Conservation (phyloP, 2,888 invertebrate genomes). For the Globia sparganii region DNA sequence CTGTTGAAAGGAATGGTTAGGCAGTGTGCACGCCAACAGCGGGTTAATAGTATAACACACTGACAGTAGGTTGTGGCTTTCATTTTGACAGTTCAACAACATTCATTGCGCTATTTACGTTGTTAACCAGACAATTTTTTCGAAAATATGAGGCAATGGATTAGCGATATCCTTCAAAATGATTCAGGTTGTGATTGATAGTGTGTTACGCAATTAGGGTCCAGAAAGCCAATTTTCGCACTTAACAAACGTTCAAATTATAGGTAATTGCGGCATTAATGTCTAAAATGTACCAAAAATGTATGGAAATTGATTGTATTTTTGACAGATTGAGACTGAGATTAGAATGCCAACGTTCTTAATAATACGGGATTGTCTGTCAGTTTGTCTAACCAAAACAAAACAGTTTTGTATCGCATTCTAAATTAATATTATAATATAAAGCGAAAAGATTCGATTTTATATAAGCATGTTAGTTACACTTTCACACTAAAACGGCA, state of each 20-base stretch:
- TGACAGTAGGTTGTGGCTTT: too few species aligned
- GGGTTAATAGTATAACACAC: background rate
- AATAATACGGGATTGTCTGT: background rate
- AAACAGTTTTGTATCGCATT: background rate
- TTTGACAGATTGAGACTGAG: background rate
- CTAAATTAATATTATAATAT: too few species aligned
- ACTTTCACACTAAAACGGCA: too few species aligned
- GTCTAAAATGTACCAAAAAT: background rate
- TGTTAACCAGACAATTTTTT: background rate
- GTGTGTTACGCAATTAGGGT: background rate
- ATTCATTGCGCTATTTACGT: background rate
- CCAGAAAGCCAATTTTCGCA: background rate
- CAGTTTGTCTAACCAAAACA: background rate
- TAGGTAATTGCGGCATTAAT: background rate
- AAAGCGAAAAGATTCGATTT: too few species aligned
- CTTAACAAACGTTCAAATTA: background rate
- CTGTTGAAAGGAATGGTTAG: constrained; percentile 4
- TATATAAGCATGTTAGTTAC: too few species aligned
- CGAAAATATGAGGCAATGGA: background rate
- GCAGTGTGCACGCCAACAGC: background rate
- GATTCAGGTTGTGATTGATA: background rate
- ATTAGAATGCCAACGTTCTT: background rate
- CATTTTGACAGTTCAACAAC: background rate
- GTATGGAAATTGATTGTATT: background rate
- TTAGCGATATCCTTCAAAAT: background rate